Conservation (phyloP, 2,113 vertebrate species). For the Pterocles burchelli region DNA sequence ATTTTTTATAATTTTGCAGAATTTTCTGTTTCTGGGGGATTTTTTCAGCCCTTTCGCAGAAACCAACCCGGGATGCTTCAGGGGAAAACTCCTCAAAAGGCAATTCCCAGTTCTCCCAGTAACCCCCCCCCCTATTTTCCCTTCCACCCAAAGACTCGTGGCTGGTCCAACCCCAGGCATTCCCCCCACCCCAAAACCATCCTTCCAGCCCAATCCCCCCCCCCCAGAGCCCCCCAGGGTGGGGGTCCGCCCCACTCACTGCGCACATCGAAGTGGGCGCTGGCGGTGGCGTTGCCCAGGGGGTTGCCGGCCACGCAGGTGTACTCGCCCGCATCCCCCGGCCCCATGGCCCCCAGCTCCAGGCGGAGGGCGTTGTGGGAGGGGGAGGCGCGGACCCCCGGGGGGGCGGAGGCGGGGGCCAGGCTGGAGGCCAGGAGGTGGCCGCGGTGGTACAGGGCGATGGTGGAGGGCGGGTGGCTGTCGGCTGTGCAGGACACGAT, state of each 20-base stretch:
- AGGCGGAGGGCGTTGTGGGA: constrained; percentile 67
- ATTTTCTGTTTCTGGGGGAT: rapidly evolving
- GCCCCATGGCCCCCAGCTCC: neutral
- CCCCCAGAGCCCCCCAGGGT: rapidly evolving
- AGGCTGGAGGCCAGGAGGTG: constrained; percentile 63
- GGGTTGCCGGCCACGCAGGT: constrained; percentile 64
- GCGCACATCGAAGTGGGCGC: constrained; percentile 17
- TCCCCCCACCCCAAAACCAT: rapidly evolving
- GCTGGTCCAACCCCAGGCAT: rapidly evolving
- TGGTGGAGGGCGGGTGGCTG: constrained; percentile 62
- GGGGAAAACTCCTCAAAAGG: neutral
- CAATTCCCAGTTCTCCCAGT: rapidly evolving
- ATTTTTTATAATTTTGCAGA: neutral
- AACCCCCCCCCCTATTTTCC: neutral
- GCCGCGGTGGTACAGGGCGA: constrained; percentile 48
- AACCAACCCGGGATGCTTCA: rapidly evolving
- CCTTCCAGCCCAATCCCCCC: too few species aligned
- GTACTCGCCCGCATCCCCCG: constrained; percentile 51
- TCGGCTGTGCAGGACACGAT: constrained; percentile 68
- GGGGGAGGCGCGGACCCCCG: neutral
- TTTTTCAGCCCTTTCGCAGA: neutral
- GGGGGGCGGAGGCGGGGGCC: rapidly evolving
- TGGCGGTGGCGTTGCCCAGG: constrained; percentile 55
- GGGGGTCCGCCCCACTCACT: constrained; percentile 38
- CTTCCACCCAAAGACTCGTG: neutral